phyloP scores from a whole-genome alignment of 2,888 invertebrate genomes.

The Caenorhabditis sp. region DNA sequence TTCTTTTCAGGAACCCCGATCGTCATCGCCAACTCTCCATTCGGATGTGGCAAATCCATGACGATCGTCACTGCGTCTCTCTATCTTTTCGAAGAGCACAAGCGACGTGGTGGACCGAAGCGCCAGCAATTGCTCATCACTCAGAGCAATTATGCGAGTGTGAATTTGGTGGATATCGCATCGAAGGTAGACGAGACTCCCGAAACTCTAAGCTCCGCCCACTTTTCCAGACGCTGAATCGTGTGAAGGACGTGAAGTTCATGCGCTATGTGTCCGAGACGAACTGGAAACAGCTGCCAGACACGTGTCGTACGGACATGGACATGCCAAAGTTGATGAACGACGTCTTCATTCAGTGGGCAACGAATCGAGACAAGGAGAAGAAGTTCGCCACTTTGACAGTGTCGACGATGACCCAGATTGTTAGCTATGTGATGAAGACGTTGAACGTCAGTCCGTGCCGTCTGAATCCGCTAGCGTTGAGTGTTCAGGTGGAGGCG shows the following conservation, averaged over 20 bases:
- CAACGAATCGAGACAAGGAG: neutral
- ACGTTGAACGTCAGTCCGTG: neutral
- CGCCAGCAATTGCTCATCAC: conserved; percentile 8
- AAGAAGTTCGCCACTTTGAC: neutral
- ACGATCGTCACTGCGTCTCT: conserved; percentile 25
- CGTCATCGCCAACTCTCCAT: conserved; percentile 18
- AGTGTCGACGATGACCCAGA: neutral
- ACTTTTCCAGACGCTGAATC: neutral
- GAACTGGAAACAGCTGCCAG: conserved; percentile 37
- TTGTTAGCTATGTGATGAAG: conserved; percentile 19
- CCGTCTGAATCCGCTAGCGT: conserved; percentile 2
- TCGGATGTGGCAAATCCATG: conserved; percentile 43
- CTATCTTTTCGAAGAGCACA: conserved; percentile 17
- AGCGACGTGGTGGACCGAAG: neutral
- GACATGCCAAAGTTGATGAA: conserved; percentile 23
- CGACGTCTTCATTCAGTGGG: conserved; percentile 1
- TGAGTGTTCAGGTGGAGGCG: neutral
- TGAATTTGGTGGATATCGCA: conserved; percentile 33
- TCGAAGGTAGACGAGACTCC: conserved; percentile 8
- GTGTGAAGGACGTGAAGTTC: conserved; percentile 17
- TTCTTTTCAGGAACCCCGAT: conserved; percentile 6
- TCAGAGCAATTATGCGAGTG: conserved; percentile 35
- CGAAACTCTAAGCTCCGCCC: neutral
- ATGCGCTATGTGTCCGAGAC: conserved; percentile 24
- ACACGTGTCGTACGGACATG: neutral